Evolutionary conservation across 1,140 invertebrate species (phyloP).

Genomic region (Rhyzopertha dominica): DNA sequence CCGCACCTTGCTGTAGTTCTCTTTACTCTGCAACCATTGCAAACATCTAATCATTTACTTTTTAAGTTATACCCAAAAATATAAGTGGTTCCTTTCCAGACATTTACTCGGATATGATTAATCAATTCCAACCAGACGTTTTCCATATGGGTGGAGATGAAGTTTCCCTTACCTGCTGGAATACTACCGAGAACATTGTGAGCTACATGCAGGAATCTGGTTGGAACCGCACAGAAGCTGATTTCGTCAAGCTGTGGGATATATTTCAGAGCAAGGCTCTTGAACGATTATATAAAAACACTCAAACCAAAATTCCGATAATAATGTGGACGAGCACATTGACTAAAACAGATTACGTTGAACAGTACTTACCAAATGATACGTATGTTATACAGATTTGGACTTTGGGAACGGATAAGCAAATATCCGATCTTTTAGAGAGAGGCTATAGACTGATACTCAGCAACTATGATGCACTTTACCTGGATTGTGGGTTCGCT

Average conservation of each 20-base stretch:
- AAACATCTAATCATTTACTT: no score
- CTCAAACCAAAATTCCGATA: slow-evolving; percentile 55
- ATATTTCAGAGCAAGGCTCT: slow-evolving; percentile 67
- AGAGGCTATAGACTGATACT: slow-evolving; percentile 71
- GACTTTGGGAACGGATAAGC: slow-evolving; percentile 60
- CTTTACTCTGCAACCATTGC: no score
- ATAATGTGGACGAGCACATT: slow-evolving; percentile 81
- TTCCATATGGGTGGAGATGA: slow-evolving; percentile 91
- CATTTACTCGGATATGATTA: slow-evolving; percentile 47
- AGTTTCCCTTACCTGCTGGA: slow-evolving; percentile 70
- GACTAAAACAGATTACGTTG: slow-evolving; percentile 60
- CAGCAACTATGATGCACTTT: slow-evolving; percentile 79
- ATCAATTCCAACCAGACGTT: slow-evolving; percentile 64
- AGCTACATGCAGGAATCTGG: slow-evolving; percentile 64
- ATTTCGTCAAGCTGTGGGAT: slow-evolving; percentile 71
- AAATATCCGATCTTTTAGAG: slow-evolving; percentile 60
- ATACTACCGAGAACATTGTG: slow-evolving; percentile 58
- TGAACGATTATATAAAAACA: slow-evolving; percentile 51
- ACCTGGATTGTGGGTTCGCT: slow-evolving; percentile 75
- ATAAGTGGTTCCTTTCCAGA: no score
- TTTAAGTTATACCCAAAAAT: no score
- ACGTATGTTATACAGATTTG: slow-evolving; percentile 78
- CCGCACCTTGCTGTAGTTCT: no score
- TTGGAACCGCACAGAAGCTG: slow-evolving; percentile 54
- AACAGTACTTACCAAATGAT: slow-evolving; percentile 60